A percentile compares a stretch with the other conserved stretches of the same genome.
These are phyloP conservation scores for Galaxias olidus DNA, from an alignment of 2,797 vertebrate species.

Conservation along the genomic window DNA sequence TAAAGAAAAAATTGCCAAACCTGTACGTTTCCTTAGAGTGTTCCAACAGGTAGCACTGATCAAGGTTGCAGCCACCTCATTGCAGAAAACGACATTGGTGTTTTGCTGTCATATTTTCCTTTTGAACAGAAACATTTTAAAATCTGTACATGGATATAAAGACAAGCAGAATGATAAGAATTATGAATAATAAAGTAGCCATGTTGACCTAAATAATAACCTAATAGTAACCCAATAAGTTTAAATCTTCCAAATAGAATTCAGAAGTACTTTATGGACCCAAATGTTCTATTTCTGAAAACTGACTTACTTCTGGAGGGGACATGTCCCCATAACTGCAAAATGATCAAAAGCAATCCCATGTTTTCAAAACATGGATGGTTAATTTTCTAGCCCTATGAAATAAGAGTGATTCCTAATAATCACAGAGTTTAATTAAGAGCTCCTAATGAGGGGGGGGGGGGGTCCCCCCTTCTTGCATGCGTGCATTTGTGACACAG, in stretches of 20 bases:
- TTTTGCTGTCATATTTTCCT: too few species aligned
- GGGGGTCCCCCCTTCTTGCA: neutral
- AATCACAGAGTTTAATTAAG: slow-evolving; percentile 43
- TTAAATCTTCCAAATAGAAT: slow-evolving; percentile 15
- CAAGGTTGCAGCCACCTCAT: too few species aligned
- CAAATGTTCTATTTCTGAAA: slow-evolving; percentile 25
- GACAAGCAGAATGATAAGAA: neutral
- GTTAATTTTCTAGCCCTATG: slow-evolving; percentile 28
- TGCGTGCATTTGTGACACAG: too few species aligned
- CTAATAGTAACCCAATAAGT: slow-evolving; percentile 2
- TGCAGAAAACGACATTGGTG: too few species aligned
- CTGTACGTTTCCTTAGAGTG: too few species aligned
- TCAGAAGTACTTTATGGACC: slow-evolving; percentile 9
- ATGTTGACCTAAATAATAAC: slow-evolving; percentile 26
- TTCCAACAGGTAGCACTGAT: too few species aligned
- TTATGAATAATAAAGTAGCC: slow-evolving; percentile 5
- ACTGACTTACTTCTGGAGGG: slow-evolving; percentile 27
- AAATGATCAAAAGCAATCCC: slow-evolving; percentile 23
- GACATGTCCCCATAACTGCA: slow-evolving; percentile 6
- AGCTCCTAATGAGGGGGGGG: slow-evolving; percentile 40
- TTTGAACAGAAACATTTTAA: too few species aligned
- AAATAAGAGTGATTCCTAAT: slow-evolving; percentile 48
- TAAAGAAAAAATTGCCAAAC: too few species aligned
- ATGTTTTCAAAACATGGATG: slow-evolving; percentile 34
- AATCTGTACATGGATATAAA: too few species aligned